Evolutionary conservation across 2,113 vertebrate species (phyloP).

Genomic region (Corythoichthys intestinalis): DNA sequence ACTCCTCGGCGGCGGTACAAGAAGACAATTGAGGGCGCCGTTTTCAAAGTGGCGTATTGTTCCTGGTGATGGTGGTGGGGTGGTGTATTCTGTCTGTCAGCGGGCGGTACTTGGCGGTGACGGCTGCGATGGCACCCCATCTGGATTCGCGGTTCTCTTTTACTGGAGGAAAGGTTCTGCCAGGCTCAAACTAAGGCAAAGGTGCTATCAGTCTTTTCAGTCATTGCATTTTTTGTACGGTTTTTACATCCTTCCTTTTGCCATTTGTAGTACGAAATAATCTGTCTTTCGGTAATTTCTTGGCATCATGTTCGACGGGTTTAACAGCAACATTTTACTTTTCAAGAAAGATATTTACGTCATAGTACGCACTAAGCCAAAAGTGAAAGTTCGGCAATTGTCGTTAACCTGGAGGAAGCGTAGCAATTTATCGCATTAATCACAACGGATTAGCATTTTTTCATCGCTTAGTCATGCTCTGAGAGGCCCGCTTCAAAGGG

Average conservation of each 20-base stretch:
- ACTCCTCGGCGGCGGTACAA: conserved; percentile 37
- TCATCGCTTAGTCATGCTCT: conserved; percentile 75
- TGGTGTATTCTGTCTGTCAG: conserved; percentile 63
- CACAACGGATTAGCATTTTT: conserved; percentile 70
- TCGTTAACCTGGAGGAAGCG: conserved; percentile 47
- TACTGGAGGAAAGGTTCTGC: conserved; percentile 47
- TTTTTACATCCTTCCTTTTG: no score
- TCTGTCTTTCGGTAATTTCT: no score
- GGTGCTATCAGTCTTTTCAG: background rate
- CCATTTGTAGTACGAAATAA: no score
- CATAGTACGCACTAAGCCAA: background rate
- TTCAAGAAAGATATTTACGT: background rate
- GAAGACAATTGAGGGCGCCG: conserved; percentile 56
- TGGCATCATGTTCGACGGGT: no score
- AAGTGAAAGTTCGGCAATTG: background rate
- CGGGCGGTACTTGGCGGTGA: conserved; percentile 62
- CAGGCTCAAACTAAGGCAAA: background rate
- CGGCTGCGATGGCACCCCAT: conserved; percentile 38
- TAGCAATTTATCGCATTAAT: conserved; percentile 77
- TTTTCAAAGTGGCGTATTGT: conserved; percentile 65
- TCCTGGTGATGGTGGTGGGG: background rate
- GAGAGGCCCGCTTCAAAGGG: conserved; percentile 67
- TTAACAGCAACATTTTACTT: no score
- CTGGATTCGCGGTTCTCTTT: no score
- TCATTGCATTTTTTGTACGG: no score